phyloP scores from a whole-genome alignment of 2,888 invertebrate species.

The Mythimna vitellina region DNA sequence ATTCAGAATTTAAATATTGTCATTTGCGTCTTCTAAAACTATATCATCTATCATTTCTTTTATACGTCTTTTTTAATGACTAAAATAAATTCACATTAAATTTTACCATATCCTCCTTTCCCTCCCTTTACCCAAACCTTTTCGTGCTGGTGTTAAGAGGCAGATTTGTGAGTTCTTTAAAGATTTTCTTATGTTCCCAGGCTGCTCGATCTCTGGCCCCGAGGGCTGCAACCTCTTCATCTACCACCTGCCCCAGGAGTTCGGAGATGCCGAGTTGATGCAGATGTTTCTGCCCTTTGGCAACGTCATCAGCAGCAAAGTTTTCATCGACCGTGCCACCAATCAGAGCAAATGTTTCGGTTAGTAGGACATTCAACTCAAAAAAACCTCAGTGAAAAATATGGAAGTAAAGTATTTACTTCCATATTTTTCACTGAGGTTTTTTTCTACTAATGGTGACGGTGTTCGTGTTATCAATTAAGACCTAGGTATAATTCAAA shows the following conservation, averaged over 20 bases:
- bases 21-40: slow-evolving; percentile 13
- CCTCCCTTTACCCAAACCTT: slow-evolving; percentile 26
- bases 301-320: slow-evolving; percentile 99
- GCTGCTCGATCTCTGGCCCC: slow-evolving; percentile 99
- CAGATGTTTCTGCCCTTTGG: slow-evolving; percentile 99
- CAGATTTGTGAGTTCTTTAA: slow-evolving; percentile 92
- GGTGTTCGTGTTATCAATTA: neutral
- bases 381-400: too few relatives aligned
- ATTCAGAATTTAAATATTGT: slow-evolving; percentile 14
- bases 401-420: too few relatives aligned
- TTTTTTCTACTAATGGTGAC: neutral
- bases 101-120: neutral
- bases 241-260: slow-evolving; percentile 99
- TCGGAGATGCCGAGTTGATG: slow-evolving; percentile 99
- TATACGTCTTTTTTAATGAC: neutral
- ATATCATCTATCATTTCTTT: slow-evolving; percentile 21
- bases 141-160: slow-evolving; percentile 74
- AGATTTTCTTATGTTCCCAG: slow-evolving; percentile 94
- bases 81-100: slow-evolving; percentile 1
- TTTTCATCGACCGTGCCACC: slow-evolving; percentile 99
- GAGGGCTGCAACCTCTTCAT: slow-evolving; percentile 99
- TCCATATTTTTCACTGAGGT: too few relatives aligned
- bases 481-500: neutral
- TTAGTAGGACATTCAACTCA: slow-evolving; percentile 90
- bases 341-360: slow-evolving; percentile 99